Percentiles rank a stretch among this genome's conserved stretches.
Conservation (phyloP, 2,888 invertebrate genomes). For the Abscondita cerata region DNA sequence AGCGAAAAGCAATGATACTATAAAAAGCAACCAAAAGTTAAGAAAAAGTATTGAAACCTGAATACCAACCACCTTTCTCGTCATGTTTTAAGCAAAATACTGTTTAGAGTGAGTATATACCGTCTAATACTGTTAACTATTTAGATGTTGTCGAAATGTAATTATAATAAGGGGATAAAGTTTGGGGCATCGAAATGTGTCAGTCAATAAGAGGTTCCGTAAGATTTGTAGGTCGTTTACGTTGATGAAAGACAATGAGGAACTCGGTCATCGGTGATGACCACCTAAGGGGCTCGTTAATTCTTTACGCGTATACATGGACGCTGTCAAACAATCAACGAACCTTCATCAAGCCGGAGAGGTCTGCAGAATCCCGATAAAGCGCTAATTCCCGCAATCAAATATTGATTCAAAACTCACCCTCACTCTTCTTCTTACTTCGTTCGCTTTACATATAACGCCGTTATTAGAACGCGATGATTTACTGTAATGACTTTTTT, state of each 20-base stretch:
- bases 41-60: too few species aligned
- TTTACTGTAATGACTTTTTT: conserved; percentile 67
- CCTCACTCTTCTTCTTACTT: conserved; percentile 58
- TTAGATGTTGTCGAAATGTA: conserved; percentile 10
- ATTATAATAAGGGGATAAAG: conserved; percentile 11
- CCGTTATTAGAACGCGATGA: conserved; percentile 66
- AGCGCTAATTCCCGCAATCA: conserved; percentile 62
- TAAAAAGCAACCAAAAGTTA: too few species aligned
- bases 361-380: conserved; percentile 61
- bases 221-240: conserved; percentile 11
- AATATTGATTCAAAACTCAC: conserved; percentile 62
- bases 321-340: conserved; percentile 60
- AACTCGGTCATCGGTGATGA: conserved; percentile 30
- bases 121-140: too few species aligned
- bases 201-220: conserved; percentile 9
- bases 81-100: too few species aligned
- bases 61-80: too few species aligned
- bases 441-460: conserved; percentile 59
- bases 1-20: not conserved
- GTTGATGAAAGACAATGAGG: conserved; percentile 24
- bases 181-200: conserved; percentile 16
- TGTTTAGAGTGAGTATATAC: too few species aligned
- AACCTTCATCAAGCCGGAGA: conserved; percentile 60
- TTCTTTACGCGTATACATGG: conserved; percentile 59
- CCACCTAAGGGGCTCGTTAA: conserved; percentile 53